Conservation (phyloP, 2,113 vertebrate species). For the Rhabdomys dilectus region DNA sequence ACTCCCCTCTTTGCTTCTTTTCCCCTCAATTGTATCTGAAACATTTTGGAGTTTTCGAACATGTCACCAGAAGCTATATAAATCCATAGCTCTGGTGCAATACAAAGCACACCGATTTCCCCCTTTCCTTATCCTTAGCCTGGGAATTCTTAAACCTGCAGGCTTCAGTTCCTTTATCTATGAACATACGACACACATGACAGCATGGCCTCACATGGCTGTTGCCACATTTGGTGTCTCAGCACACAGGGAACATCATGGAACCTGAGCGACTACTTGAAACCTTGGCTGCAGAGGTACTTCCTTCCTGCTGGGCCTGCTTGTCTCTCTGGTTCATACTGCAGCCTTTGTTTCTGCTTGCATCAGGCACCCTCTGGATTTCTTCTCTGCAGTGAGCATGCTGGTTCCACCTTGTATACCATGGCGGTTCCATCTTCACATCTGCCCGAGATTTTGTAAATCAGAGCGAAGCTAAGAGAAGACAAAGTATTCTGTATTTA, state of each 20-base stretch:
- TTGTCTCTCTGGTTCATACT: rapidly evolving
- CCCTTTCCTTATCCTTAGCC: neutral
- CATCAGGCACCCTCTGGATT: rapidly evolving
- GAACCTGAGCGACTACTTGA: neutral
- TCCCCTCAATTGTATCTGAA: neutral
- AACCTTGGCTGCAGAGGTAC: too few relatives aligned
- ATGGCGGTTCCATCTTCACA: neutral
- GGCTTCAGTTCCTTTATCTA: neutral
- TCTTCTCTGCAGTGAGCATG: rapidly evolving
- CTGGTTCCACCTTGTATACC: rapidly evolving
- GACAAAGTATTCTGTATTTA: rapidly evolving
- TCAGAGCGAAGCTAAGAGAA: neutral
- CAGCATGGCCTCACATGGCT: rapidly evolving
- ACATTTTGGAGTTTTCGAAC: neutral
- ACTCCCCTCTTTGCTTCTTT: neutral
- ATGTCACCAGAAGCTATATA: neutral
- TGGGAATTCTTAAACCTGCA: neutral
- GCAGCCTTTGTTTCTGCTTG: neutral
- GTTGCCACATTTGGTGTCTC: rapidly evolving
- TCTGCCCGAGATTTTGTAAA: neutral
- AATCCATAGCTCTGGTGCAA: rapidly evolving
- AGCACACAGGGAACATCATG: rapidly evolving
- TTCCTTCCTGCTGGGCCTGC: neutral
- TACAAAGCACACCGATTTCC: neutral
- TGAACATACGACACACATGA: too few relatives aligned